A percentile compares a stretch with the other conserved stretches of the same genome.
Evolutionary conservation across 2,797 vertebrate species (phyloP).

Genomic region (Gorsachius magnificus): DNA sequence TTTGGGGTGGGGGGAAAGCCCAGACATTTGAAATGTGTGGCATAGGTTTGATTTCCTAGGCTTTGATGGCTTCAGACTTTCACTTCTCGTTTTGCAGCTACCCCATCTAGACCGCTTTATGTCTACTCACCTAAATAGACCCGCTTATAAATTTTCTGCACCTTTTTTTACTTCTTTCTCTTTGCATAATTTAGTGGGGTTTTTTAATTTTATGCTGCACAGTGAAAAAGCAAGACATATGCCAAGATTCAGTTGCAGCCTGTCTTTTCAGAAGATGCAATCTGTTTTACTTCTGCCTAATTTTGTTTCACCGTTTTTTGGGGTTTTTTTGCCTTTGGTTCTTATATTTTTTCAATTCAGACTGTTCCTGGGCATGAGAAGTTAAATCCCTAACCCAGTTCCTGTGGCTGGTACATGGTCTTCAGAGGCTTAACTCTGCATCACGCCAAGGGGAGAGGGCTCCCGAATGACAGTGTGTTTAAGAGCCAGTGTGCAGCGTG

Average conservation of each 20-base stretch:
- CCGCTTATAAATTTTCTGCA: not conserved
- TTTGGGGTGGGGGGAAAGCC: not conserved
- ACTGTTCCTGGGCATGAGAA: not conserved
- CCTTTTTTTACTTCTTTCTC: not conserved
- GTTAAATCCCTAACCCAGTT: not conserved
- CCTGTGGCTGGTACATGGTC: not conserved
- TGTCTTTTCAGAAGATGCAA: not conserved
- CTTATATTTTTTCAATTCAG: not conserved
- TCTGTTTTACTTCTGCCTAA: not conserved
- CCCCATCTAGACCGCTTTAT: not conserved
- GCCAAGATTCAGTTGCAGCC: not conserved
- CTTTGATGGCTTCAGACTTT: constrained; percentile 19
- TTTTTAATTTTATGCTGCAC: not conserved
- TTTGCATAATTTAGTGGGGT: not conserved
- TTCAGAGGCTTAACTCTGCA: not conserved
- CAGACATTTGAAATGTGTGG: not conserved
- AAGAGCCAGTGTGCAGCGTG: not conserved
- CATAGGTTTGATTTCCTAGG: constrained; percentile 11
- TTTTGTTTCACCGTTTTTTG: not conserved
- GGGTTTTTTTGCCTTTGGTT: not conserved
- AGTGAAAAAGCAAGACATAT: not conserved
- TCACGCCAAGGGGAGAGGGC: not conserved
- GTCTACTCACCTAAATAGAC: not conserved
- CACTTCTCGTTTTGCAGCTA: constrained; percentile 30
- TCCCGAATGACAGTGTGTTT: not conserved